These are phyloP conservation scores for Mimachlamys varia DNA, from an alignment of 2,888 invertebrate species.

Conservation along the genomic window DNA sequence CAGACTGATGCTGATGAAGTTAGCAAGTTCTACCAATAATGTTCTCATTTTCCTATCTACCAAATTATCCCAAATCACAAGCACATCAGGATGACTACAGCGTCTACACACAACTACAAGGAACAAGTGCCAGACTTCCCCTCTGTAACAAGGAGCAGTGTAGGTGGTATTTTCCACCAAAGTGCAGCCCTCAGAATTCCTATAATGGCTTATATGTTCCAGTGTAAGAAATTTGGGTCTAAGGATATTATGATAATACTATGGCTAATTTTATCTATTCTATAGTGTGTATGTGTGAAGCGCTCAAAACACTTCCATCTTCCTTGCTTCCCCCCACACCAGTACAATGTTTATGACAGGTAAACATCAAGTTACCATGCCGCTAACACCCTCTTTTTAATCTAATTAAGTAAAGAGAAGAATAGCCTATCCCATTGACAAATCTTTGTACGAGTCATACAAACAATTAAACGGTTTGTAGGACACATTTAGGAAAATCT, in stretches of 20 bases:
- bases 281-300: background rate
- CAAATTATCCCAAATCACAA: conserved; percentile 19
- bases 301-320: background rate
- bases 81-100: conserved; percentile 19
- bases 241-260: background rate
- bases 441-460: background rate
- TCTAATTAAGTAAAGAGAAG: background rate
- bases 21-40: conserved; percentile 5
- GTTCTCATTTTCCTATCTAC: conserved; percentile 18
- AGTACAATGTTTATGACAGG: background rate
- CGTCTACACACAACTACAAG: background rate
- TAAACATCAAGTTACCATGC: background rate
- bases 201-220: background rate
- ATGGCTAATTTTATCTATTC: background rate
- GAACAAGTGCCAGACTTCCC: conserved; percentile 11
- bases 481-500: background rate
- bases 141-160: background rate
- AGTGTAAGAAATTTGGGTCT: background rate
- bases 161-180: conserved; percentile 7
- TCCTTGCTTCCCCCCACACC: background rate
- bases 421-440: background rate
- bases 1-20: background rate
- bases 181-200: conserved; percentile 20
- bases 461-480: background rate
- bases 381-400: background rate